Evolutionary conservation across 2,113 vertebrate species (phyloP).

Genomic region (Chaetodon trifascialis): DNA sequence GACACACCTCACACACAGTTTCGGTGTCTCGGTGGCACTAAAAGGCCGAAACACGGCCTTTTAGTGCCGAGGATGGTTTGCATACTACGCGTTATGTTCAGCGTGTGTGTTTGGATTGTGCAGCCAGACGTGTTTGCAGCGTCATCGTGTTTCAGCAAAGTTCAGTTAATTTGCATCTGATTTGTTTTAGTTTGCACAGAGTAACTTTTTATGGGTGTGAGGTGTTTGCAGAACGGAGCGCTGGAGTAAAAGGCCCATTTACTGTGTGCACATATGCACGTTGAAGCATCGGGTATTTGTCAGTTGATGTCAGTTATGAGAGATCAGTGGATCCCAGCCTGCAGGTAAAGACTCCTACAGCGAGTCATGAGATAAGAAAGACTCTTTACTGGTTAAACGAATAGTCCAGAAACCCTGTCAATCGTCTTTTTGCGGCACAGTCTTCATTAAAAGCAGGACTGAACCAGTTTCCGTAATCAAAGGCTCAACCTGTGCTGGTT

Average conservation of each 20-base stretch:
- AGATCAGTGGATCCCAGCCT: no score
- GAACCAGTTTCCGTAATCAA: no score
- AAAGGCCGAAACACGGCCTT: background rate
- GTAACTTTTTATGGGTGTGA: background rate
- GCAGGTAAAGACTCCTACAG: no score
- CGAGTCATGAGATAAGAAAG: no score
- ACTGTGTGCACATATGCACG: no score
- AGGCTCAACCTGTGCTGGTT: no score
- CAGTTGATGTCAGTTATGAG: no score
- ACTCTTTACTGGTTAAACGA: no score
- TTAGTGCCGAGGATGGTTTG: background rate
- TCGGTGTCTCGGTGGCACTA: background rate
- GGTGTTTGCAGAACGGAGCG: no score
- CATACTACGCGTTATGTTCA: background rate
- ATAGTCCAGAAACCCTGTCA: no score
- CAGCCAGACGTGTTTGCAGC: background rate
- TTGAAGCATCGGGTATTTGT: background rate
- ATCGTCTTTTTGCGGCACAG: no score
- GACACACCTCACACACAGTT: conserved; percentile 34
- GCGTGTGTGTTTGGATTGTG: background rate
- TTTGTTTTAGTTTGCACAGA: conserved; percentile 18
- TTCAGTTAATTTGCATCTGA: conserved; percentile 23
- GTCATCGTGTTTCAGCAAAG: background rate
- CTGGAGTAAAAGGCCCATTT: background rate
- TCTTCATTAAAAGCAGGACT: no score